Conservation (phyloP, 1,140 invertebrate species). For the Brevipalpus yothersi region DNA sequence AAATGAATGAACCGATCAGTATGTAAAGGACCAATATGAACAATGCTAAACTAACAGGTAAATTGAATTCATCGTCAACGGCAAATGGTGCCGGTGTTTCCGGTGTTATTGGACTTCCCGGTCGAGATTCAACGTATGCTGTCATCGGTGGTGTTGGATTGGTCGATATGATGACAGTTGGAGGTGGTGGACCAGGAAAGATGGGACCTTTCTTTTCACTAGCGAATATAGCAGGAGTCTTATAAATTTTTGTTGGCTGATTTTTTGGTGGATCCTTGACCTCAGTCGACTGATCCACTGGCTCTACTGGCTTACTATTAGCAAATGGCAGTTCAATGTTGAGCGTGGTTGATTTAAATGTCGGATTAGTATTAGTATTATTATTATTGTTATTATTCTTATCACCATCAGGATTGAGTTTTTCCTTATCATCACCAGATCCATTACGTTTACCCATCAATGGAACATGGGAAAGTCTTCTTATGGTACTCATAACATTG, state of each 20-base stretch:
- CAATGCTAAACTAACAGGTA: constrained; percentile 63
- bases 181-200: neutral
- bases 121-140: constrained; percentile 16
- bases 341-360: no score
- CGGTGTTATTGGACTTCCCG: neutral
- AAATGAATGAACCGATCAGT: constrained; percentile 48
- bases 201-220: neutral
- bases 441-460: neutral
- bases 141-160: constrained; percentile 16
- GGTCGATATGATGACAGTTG: neutral
- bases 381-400: no score
- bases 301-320: neutral
- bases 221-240: neutral
- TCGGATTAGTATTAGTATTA: no score
- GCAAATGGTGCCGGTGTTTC: constrained; percentile 9
- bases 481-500: neutral
- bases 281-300: neutral
- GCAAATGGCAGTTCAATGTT: neutral
- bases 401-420: neutral
- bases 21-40: constrained; percentile 57
- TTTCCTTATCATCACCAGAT: neutral
- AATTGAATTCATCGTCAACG: constrained; percentile 73
- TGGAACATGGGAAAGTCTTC: neutral
- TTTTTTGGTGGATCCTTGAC: no score
- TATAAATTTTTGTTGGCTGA: neutral